Evolutionary conservation across 2,888 invertebrate genomes (phyloP), one percentile per base, ranked within the genome.

Genomic region (Catocala nupta): DNA sequence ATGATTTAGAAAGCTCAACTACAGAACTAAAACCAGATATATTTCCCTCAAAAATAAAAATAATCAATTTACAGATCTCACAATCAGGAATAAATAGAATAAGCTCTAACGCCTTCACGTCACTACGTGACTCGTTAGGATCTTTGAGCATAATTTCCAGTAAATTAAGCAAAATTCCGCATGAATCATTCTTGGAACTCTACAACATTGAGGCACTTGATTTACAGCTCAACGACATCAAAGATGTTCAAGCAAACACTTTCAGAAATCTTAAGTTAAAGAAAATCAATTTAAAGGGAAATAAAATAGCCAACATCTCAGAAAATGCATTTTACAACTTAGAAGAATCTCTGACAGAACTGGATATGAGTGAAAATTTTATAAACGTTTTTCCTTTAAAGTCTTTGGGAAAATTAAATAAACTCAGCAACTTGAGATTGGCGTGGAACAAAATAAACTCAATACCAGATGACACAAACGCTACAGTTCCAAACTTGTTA

Each of bases 351-450:
- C 94, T 99, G 75, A 96, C 96, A 62, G 98, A 98, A 87, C 95
- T 99, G 73, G 97, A 98, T 87, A 93, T 99, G 69, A 96, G 97
- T 7, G 98, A 98, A 91, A 98, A 98, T 91, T 97, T 96, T 85
- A 91, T 98, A n/a, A 96, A 96, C 79, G 90, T 95, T 69, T 98
- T 98, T 90, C 98, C 98, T 0, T 96, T 98, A 93, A 93, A 96
- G 75, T 96, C 98, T 7, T 87, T 98, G 69, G 95, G 96, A 60
- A 96, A 97, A 77, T 94, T 98, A 55, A 96, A 96, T 71, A 95
- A 96, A 80, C 90, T 98, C 58, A 95, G 95, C 56, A 96, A 96
- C 57, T 91, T 98, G 63, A 95, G 96, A 70, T 90, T 98, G 34
- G 96, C 97, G 10, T 97, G 97, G 96, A 98, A 98, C 88, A 96